phyloP scores from a whole-genome alignment of 2,888 invertebrate genomes.

The Nymphalis urticae region DNA sequence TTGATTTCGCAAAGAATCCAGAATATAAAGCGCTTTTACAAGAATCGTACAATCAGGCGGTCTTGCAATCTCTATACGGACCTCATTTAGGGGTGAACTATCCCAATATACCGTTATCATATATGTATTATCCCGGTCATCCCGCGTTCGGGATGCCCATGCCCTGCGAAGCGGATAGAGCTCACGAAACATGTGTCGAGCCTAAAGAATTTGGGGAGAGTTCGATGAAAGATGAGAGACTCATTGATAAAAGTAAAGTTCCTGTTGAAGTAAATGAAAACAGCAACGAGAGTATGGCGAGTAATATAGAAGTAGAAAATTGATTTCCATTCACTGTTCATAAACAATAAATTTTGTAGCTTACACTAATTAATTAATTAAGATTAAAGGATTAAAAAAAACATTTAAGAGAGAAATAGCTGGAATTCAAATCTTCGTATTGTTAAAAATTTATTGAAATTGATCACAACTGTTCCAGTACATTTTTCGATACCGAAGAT shows the following conservation, averaged over 20 bases:
- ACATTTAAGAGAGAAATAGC: not conserved
- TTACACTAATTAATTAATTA: conserved; percentile 7
- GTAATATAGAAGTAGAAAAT: conserved; percentile 79
- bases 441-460: too few relatives aligned
- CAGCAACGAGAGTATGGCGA: conserved; percentile 77
- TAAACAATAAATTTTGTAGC: too few relatives aligned
- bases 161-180: conserved; percentile 66
- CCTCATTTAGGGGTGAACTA: conserved; percentile 76
- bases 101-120: conserved; percentile 68
- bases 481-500: too few relatives aligned
- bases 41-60: conserved; percentile 77
- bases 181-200: conserved; percentile 54
- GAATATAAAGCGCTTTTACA: conserved; percentile 75
- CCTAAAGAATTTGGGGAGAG: conserved; percentile 53
- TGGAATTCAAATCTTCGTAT: too few relatives aligned
- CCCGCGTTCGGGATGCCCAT: conserved; percentile 64
- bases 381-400: conserved; percentile 42
- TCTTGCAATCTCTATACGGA: conserved; percentile 73
- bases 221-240: conserved; percentile 56
- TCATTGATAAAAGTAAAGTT: conserved; percentile 56
- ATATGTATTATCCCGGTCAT: conserved; percentile 77
- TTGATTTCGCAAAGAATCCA: conserved; percentile 75
- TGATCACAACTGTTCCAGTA: too few relatives aligned
- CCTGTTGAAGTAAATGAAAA: conserved; percentile 68
- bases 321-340: conserved; percentile 43